Conservation (phyloP, 2,888 invertebrate species). For the Drosophila anomelani region DNA sequence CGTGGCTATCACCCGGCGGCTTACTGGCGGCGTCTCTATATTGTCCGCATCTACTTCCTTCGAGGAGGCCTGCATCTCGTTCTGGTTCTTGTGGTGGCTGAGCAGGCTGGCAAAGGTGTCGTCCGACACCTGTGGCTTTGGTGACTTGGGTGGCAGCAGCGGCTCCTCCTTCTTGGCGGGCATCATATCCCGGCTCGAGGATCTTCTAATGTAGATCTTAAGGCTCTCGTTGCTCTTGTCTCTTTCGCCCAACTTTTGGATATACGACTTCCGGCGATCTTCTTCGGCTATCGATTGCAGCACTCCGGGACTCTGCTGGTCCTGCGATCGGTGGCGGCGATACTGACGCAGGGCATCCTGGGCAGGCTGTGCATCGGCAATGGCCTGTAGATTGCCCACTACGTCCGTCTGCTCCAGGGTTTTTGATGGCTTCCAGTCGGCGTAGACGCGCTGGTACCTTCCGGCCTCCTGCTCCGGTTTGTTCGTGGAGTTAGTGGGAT, state of each 20-base stretch:
- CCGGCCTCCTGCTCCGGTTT: slow-evolving; percentile 48
- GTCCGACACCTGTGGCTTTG: slow-evolving; percentile 48
- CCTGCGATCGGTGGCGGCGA: slow-evolving; percentile 86
- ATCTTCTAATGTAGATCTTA: slow-evolving; percentile 87
- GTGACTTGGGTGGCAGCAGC: slow-evolving; percentile 42
- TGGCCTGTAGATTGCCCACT: slow-evolving; percentile 93
- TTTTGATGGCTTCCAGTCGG: slow-evolving; percentile 92
- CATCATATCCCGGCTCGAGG: slow-evolving; percentile 78
- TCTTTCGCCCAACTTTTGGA: slow-evolving; percentile 86
- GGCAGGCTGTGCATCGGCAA: slow-evolving; percentile 86
- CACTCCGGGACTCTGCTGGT: slow-evolving; percentile 82
- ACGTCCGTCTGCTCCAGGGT: slow-evolving; percentile 93
- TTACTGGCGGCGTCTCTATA: slow-evolving; percentile 94
- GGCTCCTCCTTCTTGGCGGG: slow-evolving; percentile 38
- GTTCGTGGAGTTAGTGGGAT: slow-evolving; percentile 43
- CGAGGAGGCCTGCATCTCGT: slow-evolving; percentile 85
- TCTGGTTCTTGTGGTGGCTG: slow-evolving; percentile 77
- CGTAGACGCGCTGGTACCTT: slow-evolving; percentile 88
- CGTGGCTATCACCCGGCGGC: slow-evolving; percentile 86
- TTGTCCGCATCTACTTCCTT: slow-evolving; percentile 95
- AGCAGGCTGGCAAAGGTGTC: slow-evolving; percentile 73
- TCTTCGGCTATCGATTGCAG: slow-evolving; percentile 88
- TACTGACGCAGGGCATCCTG: slow-evolving; percentile 87
- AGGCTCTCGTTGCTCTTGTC: slow-evolving; percentile 85
- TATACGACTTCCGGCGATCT: slow-evolving; percentile 87